These are phyloP conservation scores for Clarias platycephalus DNA, from an alignment of 2,797 vertebrate genomes.

Conservation along the genomic window DNA sequence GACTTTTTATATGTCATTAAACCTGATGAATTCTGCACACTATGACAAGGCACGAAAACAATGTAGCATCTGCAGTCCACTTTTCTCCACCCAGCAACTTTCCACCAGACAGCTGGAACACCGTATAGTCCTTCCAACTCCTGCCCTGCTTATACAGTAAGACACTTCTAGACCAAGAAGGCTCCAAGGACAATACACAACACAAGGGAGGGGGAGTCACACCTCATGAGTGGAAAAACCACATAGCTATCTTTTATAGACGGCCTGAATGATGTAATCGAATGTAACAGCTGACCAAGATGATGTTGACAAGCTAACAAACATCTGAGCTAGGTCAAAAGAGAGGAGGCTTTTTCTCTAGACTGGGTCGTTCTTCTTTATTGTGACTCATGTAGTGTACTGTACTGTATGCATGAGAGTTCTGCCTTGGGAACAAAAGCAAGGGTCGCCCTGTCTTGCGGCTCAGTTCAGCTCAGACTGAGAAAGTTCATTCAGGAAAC, in stretches of 20 bases:
- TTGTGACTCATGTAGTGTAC: slow-evolving; percentile 16
- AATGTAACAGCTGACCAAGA: background rate
- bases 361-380: background rate
- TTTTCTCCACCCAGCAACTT: slow-evolving; percentile 30
- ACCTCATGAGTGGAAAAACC: background rate
- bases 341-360: background rate
- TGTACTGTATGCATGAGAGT: background rate
- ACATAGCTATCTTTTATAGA: slow-evolving; percentile 14
- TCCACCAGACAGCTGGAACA: background rate
- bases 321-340: background rate
- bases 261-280: background rate
- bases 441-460: slow-evolving; percentile 45
- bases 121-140: slow-evolving; percentile 57
- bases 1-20: background rate
- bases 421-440: slow-evolving; percentile 40
- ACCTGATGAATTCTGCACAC: background rate
- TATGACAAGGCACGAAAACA: background rate
- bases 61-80: slow-evolving; percentile 27
- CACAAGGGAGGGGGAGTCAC: background rate
- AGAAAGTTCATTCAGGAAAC: slow-evolving; percentile 57
- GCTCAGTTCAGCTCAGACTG: slow-evolving; percentile 55
- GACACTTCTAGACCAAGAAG: slow-evolving; percentile 57
- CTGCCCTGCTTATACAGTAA: slow-evolving; percentile 46
- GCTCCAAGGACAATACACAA: slow-evolving; percentile 49
- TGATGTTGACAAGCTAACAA: slow-evolving; percentile 8